Conservation (phyloP, 2,113 vertebrate genomes). For the Sterrhoptilus dennistouni region DNA sequence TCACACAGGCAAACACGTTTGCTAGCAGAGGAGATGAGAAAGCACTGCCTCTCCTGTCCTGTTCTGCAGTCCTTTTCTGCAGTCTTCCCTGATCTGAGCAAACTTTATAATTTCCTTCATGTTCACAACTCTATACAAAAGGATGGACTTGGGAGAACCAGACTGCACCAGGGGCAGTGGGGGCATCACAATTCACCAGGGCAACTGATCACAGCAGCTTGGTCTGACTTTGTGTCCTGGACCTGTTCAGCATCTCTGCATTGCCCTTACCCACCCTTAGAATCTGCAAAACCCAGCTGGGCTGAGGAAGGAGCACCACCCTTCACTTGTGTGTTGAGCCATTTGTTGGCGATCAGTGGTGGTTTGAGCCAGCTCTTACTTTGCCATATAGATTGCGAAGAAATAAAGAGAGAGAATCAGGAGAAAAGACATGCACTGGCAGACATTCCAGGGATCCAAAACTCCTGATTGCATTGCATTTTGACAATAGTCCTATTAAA, state of each 20-base stretch:
- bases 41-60: not conserved
- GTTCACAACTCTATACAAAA: not conserved
- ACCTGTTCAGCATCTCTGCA: not conserved
- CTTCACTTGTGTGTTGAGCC: not conserved
- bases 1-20: accelerated
- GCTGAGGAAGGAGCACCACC: not conserved
- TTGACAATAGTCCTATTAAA: constrained; percentile 48
- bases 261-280: not conserved
- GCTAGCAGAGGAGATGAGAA: not conserved
- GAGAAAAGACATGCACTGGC: not conserved
- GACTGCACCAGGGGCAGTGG: not conserved
- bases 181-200: not conserved
- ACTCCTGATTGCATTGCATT: not conserved
- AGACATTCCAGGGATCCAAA: not conserved
- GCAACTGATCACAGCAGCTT: not conserved
- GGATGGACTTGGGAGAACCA: not conserved
- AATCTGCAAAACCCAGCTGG: not conserved
- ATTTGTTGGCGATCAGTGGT: not conserved
- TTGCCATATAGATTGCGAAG: not conserved
- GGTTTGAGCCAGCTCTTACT: not conserved
- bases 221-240: not conserved
- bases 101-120: not conserved
- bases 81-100: not conserved
- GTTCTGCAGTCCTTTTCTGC: not conserved
- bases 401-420: not conserved